Conservation (phyloP, 2,888 invertebrate genomes). For the Bombyx huttoni region DNA sequence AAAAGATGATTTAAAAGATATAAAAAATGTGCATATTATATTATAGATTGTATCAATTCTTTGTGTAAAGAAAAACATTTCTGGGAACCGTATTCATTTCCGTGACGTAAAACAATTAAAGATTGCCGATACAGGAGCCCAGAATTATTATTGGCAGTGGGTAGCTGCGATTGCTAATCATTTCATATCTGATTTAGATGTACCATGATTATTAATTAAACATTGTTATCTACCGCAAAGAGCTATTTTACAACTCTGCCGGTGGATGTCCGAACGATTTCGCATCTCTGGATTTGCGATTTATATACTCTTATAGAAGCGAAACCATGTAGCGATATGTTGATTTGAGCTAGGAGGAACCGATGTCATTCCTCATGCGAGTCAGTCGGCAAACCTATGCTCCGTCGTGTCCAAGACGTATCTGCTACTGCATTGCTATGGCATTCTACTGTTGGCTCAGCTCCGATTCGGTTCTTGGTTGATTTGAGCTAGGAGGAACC, state of each 20-base stretch:
- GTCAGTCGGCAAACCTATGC: no score
- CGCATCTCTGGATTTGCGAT: no score
- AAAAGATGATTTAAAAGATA: neutral
- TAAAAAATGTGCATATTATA: neutral
- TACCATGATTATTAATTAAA: slow-evolving; percentile 11
- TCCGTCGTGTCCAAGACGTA: no score
- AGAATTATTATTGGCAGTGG: slow-evolving; percentile 17
- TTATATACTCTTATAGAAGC: no score
- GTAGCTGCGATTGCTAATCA: slow-evolving; percentile 23
- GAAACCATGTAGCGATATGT: no score
- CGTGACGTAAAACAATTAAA: slow-evolving; percentile 36
- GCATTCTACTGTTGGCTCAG: no score
- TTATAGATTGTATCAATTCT: slow-evolving; percentile 1
- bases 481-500: no score
- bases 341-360: no score
- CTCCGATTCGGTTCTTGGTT: no score
- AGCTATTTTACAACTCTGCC: slow-evolving; percentile 1
- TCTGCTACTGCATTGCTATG: no score
- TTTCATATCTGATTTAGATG: slow-evolving; percentile 19
- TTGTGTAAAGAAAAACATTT: slow-evolving; percentile 20
- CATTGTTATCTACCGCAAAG: slow-evolving; percentile 14
- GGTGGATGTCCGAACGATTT: no score
- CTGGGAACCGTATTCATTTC: slow-evolving; percentile 20
- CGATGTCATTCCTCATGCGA: no score
- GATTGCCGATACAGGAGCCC: slow-evolving; percentile 25